These are phyloP conservation scores for Todus mexicanus DNA, from an alignment of 2,797 vertebrate genomes.

Conservation along the genomic window DNA sequence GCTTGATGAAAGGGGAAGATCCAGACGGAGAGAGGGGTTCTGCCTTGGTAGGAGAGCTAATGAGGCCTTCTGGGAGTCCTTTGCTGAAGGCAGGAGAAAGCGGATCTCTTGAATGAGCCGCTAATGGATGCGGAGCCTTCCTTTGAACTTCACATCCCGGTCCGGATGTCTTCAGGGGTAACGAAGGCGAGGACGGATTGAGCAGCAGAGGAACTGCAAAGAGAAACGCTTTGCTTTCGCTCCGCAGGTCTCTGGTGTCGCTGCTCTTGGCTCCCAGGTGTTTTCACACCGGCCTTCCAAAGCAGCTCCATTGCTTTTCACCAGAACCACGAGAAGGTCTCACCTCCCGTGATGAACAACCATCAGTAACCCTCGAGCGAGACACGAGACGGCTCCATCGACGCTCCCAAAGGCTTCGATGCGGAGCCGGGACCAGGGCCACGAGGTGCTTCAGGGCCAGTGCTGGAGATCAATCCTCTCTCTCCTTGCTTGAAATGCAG, in stretches of 20 bases:
- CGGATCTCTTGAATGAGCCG: background rate
- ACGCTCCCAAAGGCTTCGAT: background rate
- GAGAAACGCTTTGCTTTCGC: background rate
- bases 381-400: accelerated
- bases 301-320: background rate
- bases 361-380: background rate
- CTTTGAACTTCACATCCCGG: background rate
- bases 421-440: background rate
- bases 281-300: background rate
- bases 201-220: background rate
- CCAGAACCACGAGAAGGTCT: background rate
- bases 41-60: background rate
- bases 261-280: background rate
- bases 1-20: background rate
- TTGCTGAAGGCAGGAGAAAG: background rate
- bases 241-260: accelerated
- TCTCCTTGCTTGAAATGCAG: background rate
- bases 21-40: background rate
- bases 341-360: accelerated
- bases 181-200: background rate
- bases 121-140: background rate
- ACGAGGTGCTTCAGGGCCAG: background rate
- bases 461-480: background rate
- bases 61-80: background rate
- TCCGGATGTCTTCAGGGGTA: background rate